Base-by-base conservation (phyloP, 2,888 invertebrate genomes). In the Apamea epomidion region DNA sequence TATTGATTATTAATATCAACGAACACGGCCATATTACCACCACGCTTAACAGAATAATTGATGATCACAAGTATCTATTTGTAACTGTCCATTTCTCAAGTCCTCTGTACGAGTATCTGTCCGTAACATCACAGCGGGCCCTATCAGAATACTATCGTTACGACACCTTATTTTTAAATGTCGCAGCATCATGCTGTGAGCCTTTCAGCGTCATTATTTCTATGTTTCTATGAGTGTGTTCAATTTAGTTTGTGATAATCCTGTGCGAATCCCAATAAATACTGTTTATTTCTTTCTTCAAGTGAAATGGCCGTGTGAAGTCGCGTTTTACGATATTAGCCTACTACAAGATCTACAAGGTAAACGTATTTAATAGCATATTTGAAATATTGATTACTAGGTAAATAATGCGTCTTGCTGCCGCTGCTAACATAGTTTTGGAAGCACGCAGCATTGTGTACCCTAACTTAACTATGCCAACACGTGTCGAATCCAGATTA, bases 341-440 rank as follows among this genome's bases (percentile, higher is more conserved):
- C 16, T 42, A 18, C 58, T 18, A 42, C 80, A 29, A 32, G 21
- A 45, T 42, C 25, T 14, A 32, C 16, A 25, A 54, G 32, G 65
- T 29, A 65, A 65, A 48, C 8, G 1, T 83, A 45, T 45, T 69
- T 54, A 48, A 62, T 45, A 68, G 58, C 48, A 29, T 70, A 79
- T 71, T 79, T 76, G 45, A 76, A 76, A 75, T 51, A 76, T 73
- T 86, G 37, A 82, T 72, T 82, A 45, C 6, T 67, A 58, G 58
- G 48, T 64, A 78, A 51, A 70, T 45, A 69, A 54, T 18, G n/a
- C n/a, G 42, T 82, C 58, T 25, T n/a, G n/a, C 29, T 54, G 32
- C 7, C n/a, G 18, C 18, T 73, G 45, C 58, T 54, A n/a, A 60
- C 73, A 70, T 74, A 65, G n/a, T 86, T 84, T 65, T 14, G 29